Evolutionary conservation across 2,888 invertebrate species (phyloP).

Genomic region (Drosophila testacea): DNA sequence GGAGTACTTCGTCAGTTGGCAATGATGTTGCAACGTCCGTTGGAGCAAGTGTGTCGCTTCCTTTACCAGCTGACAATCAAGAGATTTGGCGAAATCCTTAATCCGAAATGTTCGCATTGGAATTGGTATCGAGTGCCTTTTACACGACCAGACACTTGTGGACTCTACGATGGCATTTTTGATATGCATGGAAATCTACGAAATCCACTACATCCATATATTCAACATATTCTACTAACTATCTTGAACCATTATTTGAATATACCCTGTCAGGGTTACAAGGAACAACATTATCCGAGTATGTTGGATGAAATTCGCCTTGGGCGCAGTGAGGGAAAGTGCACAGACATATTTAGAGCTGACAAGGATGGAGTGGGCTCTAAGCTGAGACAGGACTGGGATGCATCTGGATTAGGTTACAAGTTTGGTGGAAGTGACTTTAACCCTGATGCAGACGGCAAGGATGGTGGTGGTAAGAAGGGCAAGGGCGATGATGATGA

Average conservation of each 20-base stretch:
- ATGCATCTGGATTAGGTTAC: slow-evolving; percentile 11
- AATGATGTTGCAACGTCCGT: slow-evolving; percentile 14
- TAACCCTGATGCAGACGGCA: neutral
- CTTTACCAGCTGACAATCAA: slow-evolving; percentile 45
- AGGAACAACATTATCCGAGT: neutral
- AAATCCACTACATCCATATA: slow-evolving; percentile 38
- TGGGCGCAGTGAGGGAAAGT: neutral
- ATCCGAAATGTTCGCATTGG: slow-evolving; percentile 45
- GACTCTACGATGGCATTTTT: slow-evolving; percentile 52
- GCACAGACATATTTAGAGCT: slow-evolving; percentile 26
- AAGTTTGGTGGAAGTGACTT: slow-evolving; percentile 3
- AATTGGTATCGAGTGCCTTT: slow-evolving; percentile 46
- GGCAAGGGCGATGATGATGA: neutral
- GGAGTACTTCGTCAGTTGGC: slow-evolving; percentile 24
- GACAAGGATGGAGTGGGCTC: slow-evolving; percentile 11
- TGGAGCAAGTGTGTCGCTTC: slow-evolving; percentile 34
- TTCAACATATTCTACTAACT: slow-evolving; percentile 28
- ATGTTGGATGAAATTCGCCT: neutral
- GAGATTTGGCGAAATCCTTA: slow-evolving; percentile 41
- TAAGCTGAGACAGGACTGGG: neutral
- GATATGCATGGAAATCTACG: slow-evolving; percentile 45
- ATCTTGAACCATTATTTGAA: slow-evolving; percentile 43
- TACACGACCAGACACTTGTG: slow-evolving; percentile 37
- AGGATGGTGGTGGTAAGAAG: neutral
- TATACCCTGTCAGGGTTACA: slow-evolving; percentile 8